Evolutionary conservation across 1,140 invertebrate species (phyloP), one percentile per base, ranked within the genome.

Genomic region (Drosophila willistoni): DNA sequence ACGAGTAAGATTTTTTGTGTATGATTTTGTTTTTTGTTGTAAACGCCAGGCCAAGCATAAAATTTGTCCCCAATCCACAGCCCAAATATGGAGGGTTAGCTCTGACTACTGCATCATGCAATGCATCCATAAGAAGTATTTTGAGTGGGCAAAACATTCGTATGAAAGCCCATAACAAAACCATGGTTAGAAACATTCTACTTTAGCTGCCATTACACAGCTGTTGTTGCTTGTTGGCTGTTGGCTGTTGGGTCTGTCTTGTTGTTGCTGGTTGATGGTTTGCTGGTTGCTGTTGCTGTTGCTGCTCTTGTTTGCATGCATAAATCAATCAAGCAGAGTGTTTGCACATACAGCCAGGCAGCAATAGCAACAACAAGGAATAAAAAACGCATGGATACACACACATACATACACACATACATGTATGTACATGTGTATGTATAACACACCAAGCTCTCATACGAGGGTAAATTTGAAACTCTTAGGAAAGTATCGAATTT

Each of bases 301-400:
- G 19, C 44, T 51, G 17, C 44, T 51, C 17, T 19, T 51, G 44
- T 51, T 51, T 51, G 44, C 44, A 22, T 51, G 44, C 44, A 51
- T 51, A 51, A 51, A 51, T 51, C 44, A 51, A 51, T 51, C 44
- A 51, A 51, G 44, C 44, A 51, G 44, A 51, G 44, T 51, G 44
- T 51, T 51, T 51, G 44, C 44, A 22, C 44, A 51, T 22, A 51
- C 17, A 51, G 17, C 4, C n/a, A 17, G 19, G 3, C 44, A 51
- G 10, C 44, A 51, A 19, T 19, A 22, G 44, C 34, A 36, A 36
- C 34, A 12, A 36, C 10, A 36, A 12, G 44, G 44, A 44, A 44
- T 1, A 22, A 51, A 51, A 51, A 51, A 51, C 17, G 44, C 17
- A 51, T 12, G 44, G 19, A 51, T 22, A 51, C 44, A 29, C 29